Percentiles rank a stretch among this genome's conserved stretches.
Conservation (phyloP, 2,797 vertebrate genomes). For the Tachyglossus aculeatus region DNA sequence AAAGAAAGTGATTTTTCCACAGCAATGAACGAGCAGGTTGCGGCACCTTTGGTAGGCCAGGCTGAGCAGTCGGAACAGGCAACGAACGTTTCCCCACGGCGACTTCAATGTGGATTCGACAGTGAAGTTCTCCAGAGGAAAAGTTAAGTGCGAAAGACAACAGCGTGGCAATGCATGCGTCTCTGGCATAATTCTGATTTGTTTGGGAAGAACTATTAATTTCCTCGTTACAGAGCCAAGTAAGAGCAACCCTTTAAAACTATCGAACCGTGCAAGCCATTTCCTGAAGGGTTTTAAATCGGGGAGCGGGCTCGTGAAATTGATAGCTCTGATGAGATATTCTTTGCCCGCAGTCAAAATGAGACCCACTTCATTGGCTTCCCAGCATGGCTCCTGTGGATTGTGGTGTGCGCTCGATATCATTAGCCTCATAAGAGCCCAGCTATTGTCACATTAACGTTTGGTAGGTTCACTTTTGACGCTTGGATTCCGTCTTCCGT, state of each 20-base stretch:
- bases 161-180: conserved; percentile 78
- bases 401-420: conserved; percentile 82
- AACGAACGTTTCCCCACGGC: conserved; percentile 70
- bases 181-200: conserved; percentile 88
- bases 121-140: conserved; percentile 58
- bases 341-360: conserved; percentile 84
- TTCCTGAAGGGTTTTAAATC: conserved; percentile 88
- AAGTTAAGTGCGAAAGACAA: conserved; percentile 73
- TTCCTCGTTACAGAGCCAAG: conserved; percentile 88
- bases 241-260: conserved; percentile 88
- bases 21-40: conserved; percentile 55
- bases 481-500: conserved; percentile 79
- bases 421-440: conserved; percentile 89
- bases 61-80: conserved; percentile 54
- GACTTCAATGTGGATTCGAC: conserved; percentile 61
- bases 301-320: conserved; percentile 82
- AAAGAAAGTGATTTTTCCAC: conserved; percentile 72
- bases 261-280: conserved; percentile 89
- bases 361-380: conserved; percentile 85
- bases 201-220: conserved; percentile 93
- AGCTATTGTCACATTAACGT: conserved; percentile 82
- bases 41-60: conserved; percentile 45
- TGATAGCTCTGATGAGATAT: conserved; percentile 87
- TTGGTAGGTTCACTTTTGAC: conserved; percentile 80
- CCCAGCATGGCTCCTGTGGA: conserved; percentile 87